Base-by-base conservation (phyloP, 2,797 vertebrate genomes). In the Xenops minutus region DNA sequence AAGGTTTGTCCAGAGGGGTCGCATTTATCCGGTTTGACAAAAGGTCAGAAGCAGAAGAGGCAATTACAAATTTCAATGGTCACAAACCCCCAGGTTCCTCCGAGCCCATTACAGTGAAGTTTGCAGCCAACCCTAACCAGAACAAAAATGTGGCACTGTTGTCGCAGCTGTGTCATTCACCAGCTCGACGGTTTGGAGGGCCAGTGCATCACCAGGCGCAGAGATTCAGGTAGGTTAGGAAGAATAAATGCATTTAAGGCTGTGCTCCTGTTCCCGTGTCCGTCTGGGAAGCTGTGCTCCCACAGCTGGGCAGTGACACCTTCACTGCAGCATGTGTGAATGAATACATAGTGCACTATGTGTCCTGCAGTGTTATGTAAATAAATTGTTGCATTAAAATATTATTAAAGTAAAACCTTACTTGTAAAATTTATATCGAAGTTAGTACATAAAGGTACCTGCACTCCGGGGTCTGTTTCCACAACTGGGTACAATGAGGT, bases 11-110 rank as follows among this genome's bases (percentile, higher is more conserved):
- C 93, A 98, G 99, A 43, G 99, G 99, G 51, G 99, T 99, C 95
- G 99, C 99, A 34, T 99, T 99, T 94, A 99, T 99, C 97, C 98
- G 99, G 62, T 99, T 99, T 95, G 99, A 99, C 98, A 99, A 99
- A 97, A 98, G 99, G 81, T 98, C 99, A 3, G 99, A 99, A 97
- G 99, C 99, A 10, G 99, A 99, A 97, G 99, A 99, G 32, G 99
- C 99, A 36, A 99, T 99, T 95, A 99, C 99, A 95, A 99, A 98
- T 97, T 98, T 99, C 97, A 99, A 99, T 72, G 99, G 99, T 83
- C 99, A 99, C 97, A 99, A 99, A 96, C 99, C 99, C 44, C 98
- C 99, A 6, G 99, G 99, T 73, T 98, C 98, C 81, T 96, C 98
- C 1, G 99, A 99, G 96, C 99, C 99, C 27, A 99, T 99, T 96